These are phyloP conservation scores for Brachymystax lenok DNA, from an alignment of 2,797 vertebrate genomes.

Conservation along the genomic window DNA sequence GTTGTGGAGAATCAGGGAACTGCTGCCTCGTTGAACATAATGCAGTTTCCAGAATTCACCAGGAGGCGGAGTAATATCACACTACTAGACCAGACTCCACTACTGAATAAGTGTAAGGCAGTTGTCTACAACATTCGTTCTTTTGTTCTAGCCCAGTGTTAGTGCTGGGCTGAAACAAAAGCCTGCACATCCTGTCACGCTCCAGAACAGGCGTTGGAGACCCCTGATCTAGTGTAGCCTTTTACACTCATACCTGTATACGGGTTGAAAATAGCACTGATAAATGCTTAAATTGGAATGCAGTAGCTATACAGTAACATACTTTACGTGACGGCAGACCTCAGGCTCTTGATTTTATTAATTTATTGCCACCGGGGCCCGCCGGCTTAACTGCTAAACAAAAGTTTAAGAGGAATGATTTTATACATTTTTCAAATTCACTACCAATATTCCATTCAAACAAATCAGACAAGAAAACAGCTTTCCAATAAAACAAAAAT, in stretches of 20 bases:
- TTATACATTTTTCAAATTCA: too few species aligned
- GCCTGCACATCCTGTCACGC: background rate
- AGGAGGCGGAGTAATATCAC: slow-evolving; percentile 55
- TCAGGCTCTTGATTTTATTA: too few species aligned
- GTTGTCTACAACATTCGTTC: background rate
- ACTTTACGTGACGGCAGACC: too few species aligned
- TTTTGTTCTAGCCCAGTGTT: background rate
- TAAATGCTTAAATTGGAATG: background rate
- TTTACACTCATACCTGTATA: too few species aligned
- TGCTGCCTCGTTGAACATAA: background rate
- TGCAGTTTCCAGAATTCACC: slow-evolving; percentile 35
- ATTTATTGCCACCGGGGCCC: too few species aligned
- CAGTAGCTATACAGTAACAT: too few species aligned
- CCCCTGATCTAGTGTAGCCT: slow-evolving; percentile 10
- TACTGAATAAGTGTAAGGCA: slow-evolving; percentile 6
- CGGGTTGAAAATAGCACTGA: slow-evolving; percentile 16
- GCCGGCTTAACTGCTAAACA: too few species aligned
- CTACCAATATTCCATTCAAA: too few species aligned
- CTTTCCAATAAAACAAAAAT: too few species aligned
- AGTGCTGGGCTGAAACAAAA: background rate
- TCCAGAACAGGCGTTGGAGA: background rate
- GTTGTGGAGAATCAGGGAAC: slow-evolving; percentile 24
- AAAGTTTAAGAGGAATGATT: too few species aligned
- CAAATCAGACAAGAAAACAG: too few species aligned
- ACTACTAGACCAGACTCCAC: background rate